Conservation (phyloP, 2,113 vertebrate genomes). For the Vidua macroura region DNA sequence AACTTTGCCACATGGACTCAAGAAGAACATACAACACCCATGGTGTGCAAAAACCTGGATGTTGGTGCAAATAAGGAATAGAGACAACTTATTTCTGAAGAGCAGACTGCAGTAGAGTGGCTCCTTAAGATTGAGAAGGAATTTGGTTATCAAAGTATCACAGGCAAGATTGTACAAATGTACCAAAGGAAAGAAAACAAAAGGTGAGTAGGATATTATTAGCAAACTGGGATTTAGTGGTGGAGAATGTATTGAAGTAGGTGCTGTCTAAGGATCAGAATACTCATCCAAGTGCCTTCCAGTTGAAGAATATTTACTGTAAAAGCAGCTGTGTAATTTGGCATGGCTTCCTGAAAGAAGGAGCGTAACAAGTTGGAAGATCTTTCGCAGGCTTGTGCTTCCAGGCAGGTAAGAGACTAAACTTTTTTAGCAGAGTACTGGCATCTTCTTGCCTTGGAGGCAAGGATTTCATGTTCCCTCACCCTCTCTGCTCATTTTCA, state of each 20-base stretch:
- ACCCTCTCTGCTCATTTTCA: neutral
- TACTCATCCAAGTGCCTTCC: neutral
- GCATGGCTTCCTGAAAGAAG: neutral
- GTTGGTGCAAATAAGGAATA: neutral
- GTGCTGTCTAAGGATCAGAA: neutral
- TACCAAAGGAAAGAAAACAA: neutral
- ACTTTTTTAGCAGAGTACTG: neutral
- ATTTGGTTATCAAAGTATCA: neutral
- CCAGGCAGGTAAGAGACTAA: neutral
- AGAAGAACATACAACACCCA: neutral
- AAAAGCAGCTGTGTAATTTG: constrained; percentile 2
- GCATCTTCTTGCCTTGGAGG: neutral
- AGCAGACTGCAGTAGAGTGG: neutral
- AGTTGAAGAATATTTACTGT: neutral
- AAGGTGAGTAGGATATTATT: neutral
- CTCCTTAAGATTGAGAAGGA: neutral
- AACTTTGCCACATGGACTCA: neutral
- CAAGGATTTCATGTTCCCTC: neutral
- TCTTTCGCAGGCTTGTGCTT: neutral
- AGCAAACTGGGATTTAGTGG: neutral
- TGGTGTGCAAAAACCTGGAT: neutral
- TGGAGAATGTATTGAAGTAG: neutral
- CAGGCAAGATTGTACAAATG: neutral
- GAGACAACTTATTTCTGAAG: neutral
- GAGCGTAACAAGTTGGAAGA: neutral